Percentiles rank a stretch among this genome's conserved stretches.
Evolutionary conservation across 2,888 invertebrate species (phyloP).

Genomic region (Nemurella pictetii): DNA sequence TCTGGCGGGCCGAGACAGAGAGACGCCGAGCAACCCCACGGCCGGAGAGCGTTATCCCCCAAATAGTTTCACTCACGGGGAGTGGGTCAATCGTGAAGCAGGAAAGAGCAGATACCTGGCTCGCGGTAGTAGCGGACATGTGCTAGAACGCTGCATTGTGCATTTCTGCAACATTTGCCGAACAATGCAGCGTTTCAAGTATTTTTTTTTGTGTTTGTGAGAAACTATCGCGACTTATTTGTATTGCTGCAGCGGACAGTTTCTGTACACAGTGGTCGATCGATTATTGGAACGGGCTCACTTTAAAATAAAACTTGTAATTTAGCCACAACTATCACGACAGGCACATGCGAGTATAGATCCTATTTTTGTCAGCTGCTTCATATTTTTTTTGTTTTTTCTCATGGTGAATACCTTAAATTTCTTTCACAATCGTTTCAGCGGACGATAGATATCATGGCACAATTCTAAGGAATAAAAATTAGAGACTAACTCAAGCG

Average conservation of each 20-base stretch:
- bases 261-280: no score
- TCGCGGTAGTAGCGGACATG: not conserved
- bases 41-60: not conserved
- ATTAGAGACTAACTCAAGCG: no score
- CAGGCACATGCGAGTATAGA: no score
- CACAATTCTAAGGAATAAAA: no score
- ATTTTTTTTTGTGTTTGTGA: not conserved
- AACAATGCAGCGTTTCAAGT: not conserved
- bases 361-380: no score
- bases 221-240: not conserved
- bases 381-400: no score
- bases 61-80: not conserved
- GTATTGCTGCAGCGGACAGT: not conserved
- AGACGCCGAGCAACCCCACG: constrained; percentile 21
- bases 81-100: not conserved
- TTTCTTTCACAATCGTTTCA: no score
- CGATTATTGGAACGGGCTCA: no score
- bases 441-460: no score
- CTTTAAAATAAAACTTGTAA: no score
- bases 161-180: not conserved
- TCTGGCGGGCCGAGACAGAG: constrained; percentile 14
- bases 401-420: no score
- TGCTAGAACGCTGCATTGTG: not conserved
- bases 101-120: not conserved
- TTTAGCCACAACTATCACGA: no score